Conservation (phyloP, 2,113 vertebrate species). For the Salvator merianae region DNA sequence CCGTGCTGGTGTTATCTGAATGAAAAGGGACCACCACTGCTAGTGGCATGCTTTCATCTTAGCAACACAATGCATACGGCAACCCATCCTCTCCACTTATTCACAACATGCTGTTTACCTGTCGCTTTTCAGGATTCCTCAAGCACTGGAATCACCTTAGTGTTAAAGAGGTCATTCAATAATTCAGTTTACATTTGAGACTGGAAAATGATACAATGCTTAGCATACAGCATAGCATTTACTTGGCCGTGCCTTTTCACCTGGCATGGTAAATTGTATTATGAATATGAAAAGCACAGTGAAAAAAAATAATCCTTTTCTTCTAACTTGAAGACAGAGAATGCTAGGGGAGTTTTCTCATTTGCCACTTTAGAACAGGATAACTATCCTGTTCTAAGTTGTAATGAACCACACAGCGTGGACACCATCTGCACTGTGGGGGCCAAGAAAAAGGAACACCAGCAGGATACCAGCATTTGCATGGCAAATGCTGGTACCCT, state of each 20-base stretch:
- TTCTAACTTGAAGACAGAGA: too few species aligned
- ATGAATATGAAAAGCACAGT: too few species aligned
- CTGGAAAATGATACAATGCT: constrained; percentile 53
- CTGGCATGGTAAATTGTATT: constrained; percentile 38
- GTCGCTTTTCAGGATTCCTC: constrained; percentile 64
- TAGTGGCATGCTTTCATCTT: constrained; percentile 59
- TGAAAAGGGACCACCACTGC: constrained; percentile 54
- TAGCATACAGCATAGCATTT: constrained; percentile 48
- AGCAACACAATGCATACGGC: constrained; percentile 58
- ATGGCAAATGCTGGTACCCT: too few species aligned
- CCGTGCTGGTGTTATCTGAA: constrained; percentile 63
- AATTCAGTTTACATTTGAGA: constrained; percentile 59
- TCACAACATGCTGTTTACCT: constrained; percentile 62
- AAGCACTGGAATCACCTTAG: constrained; percentile 56
- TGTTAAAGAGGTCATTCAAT: constrained; percentile 57
- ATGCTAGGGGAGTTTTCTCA: too few species aligned
- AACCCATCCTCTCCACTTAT: constrained; percentile 54
- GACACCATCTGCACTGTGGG: too few species aligned
- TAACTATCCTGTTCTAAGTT: too few species aligned
- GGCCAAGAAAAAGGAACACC: too few species aligned
- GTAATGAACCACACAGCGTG: too few species aligned
- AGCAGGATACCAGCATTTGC: too few species aligned
- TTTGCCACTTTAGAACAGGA: too few species aligned
- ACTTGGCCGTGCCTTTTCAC: constrained; percentile 38
- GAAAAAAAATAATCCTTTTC: too few species aligned